Evolutionary conservation across 2,113 vertebrate species (phyloP), one percentile per base, ranked within the genome.

Genomic region (Petaurus breviceps): DNA sequence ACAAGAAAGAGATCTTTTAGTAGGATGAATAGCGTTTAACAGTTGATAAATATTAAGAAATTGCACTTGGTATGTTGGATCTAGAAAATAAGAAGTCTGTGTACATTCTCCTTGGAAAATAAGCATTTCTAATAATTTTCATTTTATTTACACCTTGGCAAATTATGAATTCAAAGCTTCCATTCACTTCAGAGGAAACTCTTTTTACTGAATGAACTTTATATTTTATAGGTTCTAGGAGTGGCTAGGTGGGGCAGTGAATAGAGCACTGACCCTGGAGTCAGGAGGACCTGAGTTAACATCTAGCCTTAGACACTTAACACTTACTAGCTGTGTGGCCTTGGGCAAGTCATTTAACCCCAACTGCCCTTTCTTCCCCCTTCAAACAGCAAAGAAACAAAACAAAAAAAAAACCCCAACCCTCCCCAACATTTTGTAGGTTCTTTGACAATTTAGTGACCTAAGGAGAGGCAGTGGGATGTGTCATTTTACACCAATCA

Each of bases 111-210:
- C 31, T 11, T 57, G 11, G n/a, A 46, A 96, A 93, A 93, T 8
- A 24, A 1, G 50, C 50, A 57, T 94, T 96, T 89, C 94, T n/a
- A 94, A 31, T 89, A 77, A 93, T 77, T 90, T 46, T 97, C 90
- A 50, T 95, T 95, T 91, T 51, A 28, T 92, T 94, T 25, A 57
- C 24, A 91, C 4, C 94, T 90, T 23, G 84, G 57, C 92, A 93
- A 8, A 49, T 90, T 90, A 43, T 90, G 93, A 94, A 92, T 12
- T 91, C 51, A 90, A 43, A 92, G 28, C 10, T 91, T 93, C 91
- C 96, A 90, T 93, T 90, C 37, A 26, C 91, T 90, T 50, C 92
- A 90, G 55, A 96, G 55, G 49, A 93, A 92, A 90, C 25, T 68
- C 28, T 3, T 37, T 68, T 68, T 31, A 14, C 11, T 12, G 57